Evolutionary conservation across 2,797 vertebrate species (phyloP), one percentile per base, ranked within the genome.

Genomic region (Sardinella longiceps): DNA sequence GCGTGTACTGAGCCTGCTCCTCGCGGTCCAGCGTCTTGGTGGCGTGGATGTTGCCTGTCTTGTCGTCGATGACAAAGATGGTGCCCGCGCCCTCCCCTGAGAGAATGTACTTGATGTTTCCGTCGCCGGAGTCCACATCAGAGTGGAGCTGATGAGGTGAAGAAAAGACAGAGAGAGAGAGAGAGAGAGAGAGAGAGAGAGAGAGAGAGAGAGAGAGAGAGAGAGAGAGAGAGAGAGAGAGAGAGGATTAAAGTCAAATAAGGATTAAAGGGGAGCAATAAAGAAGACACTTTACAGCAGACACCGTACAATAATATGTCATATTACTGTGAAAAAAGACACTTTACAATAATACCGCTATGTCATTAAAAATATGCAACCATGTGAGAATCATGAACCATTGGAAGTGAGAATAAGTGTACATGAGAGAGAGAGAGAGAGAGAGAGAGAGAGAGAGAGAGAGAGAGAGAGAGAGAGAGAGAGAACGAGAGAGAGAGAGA

Each of bases 41-140:
- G 87, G 98, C 98, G 0, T 99, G 98, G 93, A 99, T 99, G 93
- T 99, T 99, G 89, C 98, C 98, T 82, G 98, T 99, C 95, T 98
- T 99, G 94, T 99, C 98, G 82, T 99, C 98, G 20, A 99, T 99
- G 87, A 99, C 98, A 85, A 99, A 99, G 95, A 99, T 99, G 28
- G 98, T 99, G 82, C 98, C 98, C 0, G 98, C 98, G 45, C 98
- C 98, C 92, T 99, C 98, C 56, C 98, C 98, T 82, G 98, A 98
- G 91, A 99, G 97, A 94, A 99, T 99, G 91, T 99, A 99, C 94
- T 98, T 99, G 94, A 99, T 98, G 92, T 97, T 97, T 50, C 98
- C 98, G 39, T 97, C 91, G 46, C 98, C 98, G 28, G 95, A 95
- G 93, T 99, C 98, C 46, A 98, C 97, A 81, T 99, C 98, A 23